phyloP scores from a whole-genome alignment of 2,888 invertebrate genomes.

The Antheraea assamensis region DNA sequence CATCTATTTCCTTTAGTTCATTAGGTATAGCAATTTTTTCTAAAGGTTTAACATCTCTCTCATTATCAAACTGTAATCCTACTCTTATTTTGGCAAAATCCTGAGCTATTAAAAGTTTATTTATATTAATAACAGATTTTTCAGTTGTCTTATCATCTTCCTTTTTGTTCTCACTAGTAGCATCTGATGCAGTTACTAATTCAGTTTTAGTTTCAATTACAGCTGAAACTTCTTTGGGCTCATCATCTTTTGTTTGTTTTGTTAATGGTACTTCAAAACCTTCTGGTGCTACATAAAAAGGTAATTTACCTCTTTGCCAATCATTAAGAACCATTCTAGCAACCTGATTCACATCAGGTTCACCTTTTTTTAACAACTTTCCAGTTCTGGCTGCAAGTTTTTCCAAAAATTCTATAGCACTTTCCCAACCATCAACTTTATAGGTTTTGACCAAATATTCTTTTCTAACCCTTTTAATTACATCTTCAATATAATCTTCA shows the following conservation, averaged over 20 bases:
- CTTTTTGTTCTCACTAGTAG: conserved; percentile 48
- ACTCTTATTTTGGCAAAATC: conserved; percentile 92
- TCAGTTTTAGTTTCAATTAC: conserved; percentile 44
- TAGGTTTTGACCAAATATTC: conserved; percentile 97
- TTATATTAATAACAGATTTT: conserved; percentile 61
- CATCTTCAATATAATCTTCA: conserved; percentile 95
- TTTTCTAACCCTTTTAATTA: conserved; percentile 92
- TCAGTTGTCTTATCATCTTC: conserved; percentile 45
- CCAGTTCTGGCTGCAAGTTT: conserved; percentile 93
- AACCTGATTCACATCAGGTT: conserved; percentile 94
- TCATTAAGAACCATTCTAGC: conserved; percentile 98
- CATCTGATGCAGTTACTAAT: conserved; percentile 50
- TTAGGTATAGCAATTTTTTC: conserved; percentile 73
- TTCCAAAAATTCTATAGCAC: conserved; percentile 94
- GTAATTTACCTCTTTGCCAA: conserved; percentile 98
- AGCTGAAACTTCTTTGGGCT: conserved; percentile 38
- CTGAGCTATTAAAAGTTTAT: conserved; percentile 85
- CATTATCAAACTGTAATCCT: conserved; percentile 84
- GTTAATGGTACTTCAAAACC: conserved; percentile 88
- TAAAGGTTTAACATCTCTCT: conserved; percentile 84
- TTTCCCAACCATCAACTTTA: conserved; percentile 90
- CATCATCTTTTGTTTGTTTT: conserved; percentile 55
- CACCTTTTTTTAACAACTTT: conserved; percentile 97
- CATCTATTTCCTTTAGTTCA: conserved; percentile 72
- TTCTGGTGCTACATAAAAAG: conserved; percentile 95